These are phyloP conservation scores for Choloepus didactylus DNA, from an alignment of 2,797 vertebrate genomes.

Conservation along the genomic window DNA sequence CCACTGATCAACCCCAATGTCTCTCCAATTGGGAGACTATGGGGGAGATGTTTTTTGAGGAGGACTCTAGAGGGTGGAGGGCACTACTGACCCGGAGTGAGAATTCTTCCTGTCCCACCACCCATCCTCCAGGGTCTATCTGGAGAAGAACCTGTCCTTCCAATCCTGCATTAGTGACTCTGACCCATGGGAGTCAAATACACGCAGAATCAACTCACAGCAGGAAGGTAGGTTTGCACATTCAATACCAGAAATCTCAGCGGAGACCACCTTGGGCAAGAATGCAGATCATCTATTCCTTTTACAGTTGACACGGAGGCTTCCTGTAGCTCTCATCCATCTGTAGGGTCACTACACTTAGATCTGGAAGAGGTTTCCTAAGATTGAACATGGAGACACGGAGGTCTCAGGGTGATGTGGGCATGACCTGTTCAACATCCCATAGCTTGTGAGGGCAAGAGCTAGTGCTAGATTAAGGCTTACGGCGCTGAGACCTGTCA, in stretches of 20 bases:
- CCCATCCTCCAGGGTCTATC: background rate
- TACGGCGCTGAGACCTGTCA: background rate
- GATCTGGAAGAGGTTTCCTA: background rate
- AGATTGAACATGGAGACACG: background rate
- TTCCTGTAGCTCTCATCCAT: background rate
- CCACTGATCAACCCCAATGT: background rate
- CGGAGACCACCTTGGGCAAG: background rate
- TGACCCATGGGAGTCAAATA: background rate
- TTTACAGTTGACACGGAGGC: background rate
- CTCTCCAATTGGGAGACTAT: background rate
- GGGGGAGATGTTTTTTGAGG: background rate
- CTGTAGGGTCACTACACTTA: background rate
- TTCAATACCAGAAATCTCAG: background rate
- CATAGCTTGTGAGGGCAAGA: background rate
- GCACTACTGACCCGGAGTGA: background rate
- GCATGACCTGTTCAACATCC: background rate
- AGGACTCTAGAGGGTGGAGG: background rate
- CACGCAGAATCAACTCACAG: slow-evolving; percentile 11
- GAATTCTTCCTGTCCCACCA: background rate
- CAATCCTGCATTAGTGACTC: background rate
- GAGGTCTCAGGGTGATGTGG: background rate
- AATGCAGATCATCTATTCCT: background rate
- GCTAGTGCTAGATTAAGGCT: background rate
- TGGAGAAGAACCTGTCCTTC: background rate
- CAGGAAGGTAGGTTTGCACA: background rate